Evolutionary conservation across 2,113 vertebrate genomes (phyloP).

Genomic region (Lanius collurio): DNA sequence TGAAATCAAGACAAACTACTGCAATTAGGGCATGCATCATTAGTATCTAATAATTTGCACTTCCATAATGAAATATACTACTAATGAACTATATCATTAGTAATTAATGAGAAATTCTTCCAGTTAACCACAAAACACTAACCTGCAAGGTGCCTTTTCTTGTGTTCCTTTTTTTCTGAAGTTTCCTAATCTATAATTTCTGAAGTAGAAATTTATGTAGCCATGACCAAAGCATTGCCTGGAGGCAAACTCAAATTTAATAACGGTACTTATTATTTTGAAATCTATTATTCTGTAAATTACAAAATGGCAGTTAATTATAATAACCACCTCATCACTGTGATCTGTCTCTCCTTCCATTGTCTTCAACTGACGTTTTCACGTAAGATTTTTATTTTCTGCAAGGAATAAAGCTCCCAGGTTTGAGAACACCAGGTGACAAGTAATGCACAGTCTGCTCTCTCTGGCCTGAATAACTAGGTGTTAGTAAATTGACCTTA

Average conservation of each 20-base stretch:
- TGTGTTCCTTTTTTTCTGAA: not conserved
- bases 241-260: not conserved
- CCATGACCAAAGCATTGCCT: not conserved
- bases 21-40: slow-evolving; percentile 46
- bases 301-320: not conserved
- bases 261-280: not conserved
- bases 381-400: not conserved
- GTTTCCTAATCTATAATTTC: not conserved
- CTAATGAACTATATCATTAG: slow-evolving; percentile 46
- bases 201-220: not conserved
- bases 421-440: not conserved
- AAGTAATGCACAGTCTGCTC: not conserved
- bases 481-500: not conserved
- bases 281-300: not conserved
- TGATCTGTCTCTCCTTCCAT: not conserved
- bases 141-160: slow-evolving; percentile 24
- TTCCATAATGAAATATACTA: slow-evolving; percentile 41
- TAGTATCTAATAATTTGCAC: slow-evolving; percentile 31
- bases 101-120: slow-evolving; percentile 9
- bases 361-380: not conserved
- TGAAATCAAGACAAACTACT: slow-evolving; percentile 36
- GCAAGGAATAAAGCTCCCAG: not conserved
- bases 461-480: not conserved
- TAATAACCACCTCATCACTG: not conserved
- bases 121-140: not conserved